Evolutionary conservation across 2,888 invertebrate species (phyloP).

Genomic region (Eurytoma adleriae): DNA sequence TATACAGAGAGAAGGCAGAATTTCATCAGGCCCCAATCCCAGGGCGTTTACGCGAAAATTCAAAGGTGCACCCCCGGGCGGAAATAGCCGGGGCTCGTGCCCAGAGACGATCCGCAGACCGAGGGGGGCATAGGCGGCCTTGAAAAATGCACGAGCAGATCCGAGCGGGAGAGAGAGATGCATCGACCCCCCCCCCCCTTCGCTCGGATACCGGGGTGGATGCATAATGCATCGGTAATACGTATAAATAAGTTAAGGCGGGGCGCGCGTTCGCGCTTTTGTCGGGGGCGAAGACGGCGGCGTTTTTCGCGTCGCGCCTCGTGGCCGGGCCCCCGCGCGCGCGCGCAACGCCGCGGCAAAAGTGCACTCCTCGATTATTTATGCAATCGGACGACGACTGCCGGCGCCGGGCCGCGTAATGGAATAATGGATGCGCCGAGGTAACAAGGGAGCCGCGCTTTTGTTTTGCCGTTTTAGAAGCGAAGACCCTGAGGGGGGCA

Average conservation of each 20-base stretch:
- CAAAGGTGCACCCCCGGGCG: background rate
- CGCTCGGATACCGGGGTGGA: conserved; percentile 36
- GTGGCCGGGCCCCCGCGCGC: too few relatives aligned
- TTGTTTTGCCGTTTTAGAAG: background rate
- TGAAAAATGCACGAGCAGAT: conserved; percentile 62
- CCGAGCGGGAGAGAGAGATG: conserved; percentile 41
- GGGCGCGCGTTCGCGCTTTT: conserved; percentile 4
- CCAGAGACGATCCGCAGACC: conserved; percentile 9
- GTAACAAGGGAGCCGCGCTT: background rate
- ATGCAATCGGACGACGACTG: conserved; percentile 44
- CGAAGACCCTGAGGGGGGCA: too few relatives aligned
- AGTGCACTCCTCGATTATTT: conserved; percentile 48
- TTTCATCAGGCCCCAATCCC: background rate
- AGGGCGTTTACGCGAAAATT: background rate
- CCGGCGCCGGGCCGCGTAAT: conserved; percentile 21
- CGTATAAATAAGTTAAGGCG: conserved; percentile 60
- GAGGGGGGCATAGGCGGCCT: conserved; percentile 35
- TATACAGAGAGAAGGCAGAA: too few relatives aligned
- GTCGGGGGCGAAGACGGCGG: background rate
- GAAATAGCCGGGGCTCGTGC: background rate
- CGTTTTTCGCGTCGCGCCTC: conserved; percentile 9
- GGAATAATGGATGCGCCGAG: conserved; percentile 52
- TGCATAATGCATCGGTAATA: conserved; percentile 66
- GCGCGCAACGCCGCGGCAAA: conserved; percentile 37
- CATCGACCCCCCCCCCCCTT: conserved; percentile 41